Percentiles rank a stretch among this genome's conserved stretches.
Conservation (phyloP, 2,888 invertebrate species). For the Micoletzkya japonica region DNA sequence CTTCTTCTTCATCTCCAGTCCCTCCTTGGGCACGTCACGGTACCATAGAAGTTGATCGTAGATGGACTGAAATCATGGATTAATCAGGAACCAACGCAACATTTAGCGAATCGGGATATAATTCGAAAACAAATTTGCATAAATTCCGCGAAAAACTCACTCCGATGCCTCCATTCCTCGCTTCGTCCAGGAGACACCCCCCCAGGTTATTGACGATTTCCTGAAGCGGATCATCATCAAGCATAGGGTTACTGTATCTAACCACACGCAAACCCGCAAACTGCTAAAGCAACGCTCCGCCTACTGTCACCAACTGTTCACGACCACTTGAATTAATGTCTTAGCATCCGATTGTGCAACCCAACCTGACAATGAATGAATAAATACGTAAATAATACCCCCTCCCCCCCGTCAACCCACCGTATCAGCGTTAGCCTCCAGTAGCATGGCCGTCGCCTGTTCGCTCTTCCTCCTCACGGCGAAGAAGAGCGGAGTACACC, state of each 20-base stretch:
- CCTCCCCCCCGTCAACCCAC: neutral
- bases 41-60: constrained; percentile 12
- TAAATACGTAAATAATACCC: no score
- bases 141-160: no score
- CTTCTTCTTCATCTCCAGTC: constrained; percentile 16
- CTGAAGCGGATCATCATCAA: no score
- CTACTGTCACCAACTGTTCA: no score
- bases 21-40: neutral
- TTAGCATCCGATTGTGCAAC: no score
- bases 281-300: no score
- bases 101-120: neutral
- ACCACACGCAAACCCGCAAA: neutral
- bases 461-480: constrained; percentile 13
- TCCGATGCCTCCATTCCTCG: no score
- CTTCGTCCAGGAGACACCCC: no score
- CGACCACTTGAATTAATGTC: no score
- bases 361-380: no score
- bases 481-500: constrained; percentile 8
- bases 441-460: neutral
- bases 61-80: constrained; percentile 1
- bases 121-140: no score
- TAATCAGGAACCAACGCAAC: neutral
- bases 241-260: neutral
- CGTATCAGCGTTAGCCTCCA: constrained; percentile 11
- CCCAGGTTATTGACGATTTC: no score